Evolutionary conservation across 1,140 invertebrate species (phyloP).

Genomic region (Phymastichus coffea): DNA sequence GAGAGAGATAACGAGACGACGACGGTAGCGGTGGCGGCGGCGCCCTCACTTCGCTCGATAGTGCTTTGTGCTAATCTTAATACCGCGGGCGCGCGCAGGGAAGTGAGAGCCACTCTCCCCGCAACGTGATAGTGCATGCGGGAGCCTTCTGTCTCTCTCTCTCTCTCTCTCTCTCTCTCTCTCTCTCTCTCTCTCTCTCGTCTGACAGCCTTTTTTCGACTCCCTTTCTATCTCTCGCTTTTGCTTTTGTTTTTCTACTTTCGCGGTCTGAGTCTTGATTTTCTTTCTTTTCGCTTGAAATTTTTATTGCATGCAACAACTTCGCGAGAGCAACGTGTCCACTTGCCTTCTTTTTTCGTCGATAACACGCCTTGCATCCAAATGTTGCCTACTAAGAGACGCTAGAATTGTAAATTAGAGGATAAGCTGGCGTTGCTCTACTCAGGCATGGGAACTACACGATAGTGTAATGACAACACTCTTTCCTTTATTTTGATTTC

Average conservation of each 20-base stretch:
- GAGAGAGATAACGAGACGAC: conserved; percentile 3
- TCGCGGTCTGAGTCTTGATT: neutral
- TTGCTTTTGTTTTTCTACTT: neutral
- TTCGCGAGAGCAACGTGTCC: neutral
- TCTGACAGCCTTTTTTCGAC: conserved; percentile 1
- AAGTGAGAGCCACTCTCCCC: conserved; percentile 9
- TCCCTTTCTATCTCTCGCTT: neutral
- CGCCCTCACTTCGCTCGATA: conserved; percentile 30
- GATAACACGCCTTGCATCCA: conserved; percentile 28
- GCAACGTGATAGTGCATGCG: conserved; percentile 33
- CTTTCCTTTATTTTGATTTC: too few species aligned
- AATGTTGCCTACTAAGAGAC: conserved; percentile 22
- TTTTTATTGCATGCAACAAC: neutral
- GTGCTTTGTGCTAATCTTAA: conserved; percentile 36
- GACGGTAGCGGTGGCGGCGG: conserved; percentile 4
- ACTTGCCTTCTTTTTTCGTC: conserved; percentile 9
- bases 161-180: neutral
- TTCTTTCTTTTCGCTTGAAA: conserved; percentile 1
- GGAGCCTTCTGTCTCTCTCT: conserved; percentile 18
- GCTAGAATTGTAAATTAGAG: conserved; percentile 35
- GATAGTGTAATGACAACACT: neutral
- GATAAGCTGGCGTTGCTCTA: conserved; percentile 11
- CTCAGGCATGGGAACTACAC: neutral
- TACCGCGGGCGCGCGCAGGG: conserved; percentile 26
- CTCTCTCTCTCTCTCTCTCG: neutral